phyloP scores from a whole-genome alignment of 2,888 invertebrate genomes.

The Ashinkailepas kermadecensis region DNA sequence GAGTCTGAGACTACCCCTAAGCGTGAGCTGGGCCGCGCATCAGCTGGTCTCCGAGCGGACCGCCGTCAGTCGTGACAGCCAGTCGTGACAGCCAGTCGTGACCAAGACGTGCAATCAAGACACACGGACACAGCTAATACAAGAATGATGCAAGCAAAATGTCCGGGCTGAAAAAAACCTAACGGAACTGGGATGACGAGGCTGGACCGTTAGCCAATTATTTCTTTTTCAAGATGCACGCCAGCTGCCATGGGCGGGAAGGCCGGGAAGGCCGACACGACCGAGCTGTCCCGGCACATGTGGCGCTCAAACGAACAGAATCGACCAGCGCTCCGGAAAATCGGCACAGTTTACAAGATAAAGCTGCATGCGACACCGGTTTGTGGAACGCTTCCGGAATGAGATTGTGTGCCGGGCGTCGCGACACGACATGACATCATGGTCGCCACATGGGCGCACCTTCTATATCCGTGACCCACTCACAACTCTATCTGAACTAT shows the following conservation, averaged over 20 bases:
- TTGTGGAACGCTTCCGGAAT: too few relatives aligned
- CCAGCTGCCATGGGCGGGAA: background rate
- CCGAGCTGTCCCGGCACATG: too few relatives aligned
- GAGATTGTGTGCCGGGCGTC: too few relatives aligned
- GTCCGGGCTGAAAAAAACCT: background rate
- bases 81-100: background rate
- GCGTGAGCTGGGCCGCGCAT: too few relatives aligned
- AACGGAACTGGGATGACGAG: background rate
- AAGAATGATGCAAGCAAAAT: background rate
- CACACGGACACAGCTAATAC: background rate
- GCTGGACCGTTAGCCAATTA: background rate
- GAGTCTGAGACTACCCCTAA: too few relatives aligned
- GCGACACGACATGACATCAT: too few relatives aligned
- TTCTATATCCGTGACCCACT: too few relatives aligned
- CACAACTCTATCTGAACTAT: too few relatives aligned
- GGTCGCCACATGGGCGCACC: too few relatives aligned
- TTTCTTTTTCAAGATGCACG: background rate
- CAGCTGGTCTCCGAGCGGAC: too few relatives aligned
- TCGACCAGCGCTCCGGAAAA: background rate
- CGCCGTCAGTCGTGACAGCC: too few relatives aligned
- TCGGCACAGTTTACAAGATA: background rate
- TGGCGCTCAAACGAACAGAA: conserved; percentile 4
- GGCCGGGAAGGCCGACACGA: too few relatives aligned
- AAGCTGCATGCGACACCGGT: background rate
- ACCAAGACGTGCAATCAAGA: background rate